Base-by-base conservation (phyloP, 1,140 invertebrate genomes). In the Cydia strobilella region DNA sequence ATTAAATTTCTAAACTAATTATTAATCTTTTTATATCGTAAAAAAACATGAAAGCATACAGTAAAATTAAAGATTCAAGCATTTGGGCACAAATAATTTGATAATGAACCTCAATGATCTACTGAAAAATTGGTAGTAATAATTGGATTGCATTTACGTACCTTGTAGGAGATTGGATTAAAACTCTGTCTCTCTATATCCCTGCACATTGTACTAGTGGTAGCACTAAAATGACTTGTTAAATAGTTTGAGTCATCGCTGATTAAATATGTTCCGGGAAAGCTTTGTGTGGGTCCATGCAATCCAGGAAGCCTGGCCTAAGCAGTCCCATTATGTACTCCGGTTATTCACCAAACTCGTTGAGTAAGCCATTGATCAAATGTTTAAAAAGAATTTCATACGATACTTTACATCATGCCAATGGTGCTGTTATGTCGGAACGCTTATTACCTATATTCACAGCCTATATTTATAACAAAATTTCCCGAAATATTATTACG, bases 261-360 rank as follows among this genome's bases (percentile, higher is more conserved):
- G 54, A 69, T 69, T 69, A 35, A 69, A 39, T 66, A 66, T 69
- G 65, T 69, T 69, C 65, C 31, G 7, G 27, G 35, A 66, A 66
- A 35, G 15, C 31, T 18, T 39, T 35, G 65, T 69, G 65, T 69
- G 65, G 65, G 65, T 42, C 31, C 31, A n/a, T 1, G 65, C 31
- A 69, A 69, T 69, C 65, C 31, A n/a, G 65, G 65, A 69, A 69
- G 27, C 4, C 65, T 69, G 25, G 65, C 15, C 65, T 69, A 69
- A 69, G 65, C 65, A 69, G 35, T 18, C 15, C 65, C 65, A 69
- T 69, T 69, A 35, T 69, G 65, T 69, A 42, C 63, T 66, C 63
- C 13, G 65, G 7, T 69, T 69, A 69, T 39, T 69, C 65, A 13
- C 65, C 65, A 20, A 39, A 69, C 20, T 27, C 63, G 65, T 69